Percentiles rank a stretch among this genome's conserved stretches.
Evolutionary conservation across 2,113 vertebrate species (phyloP).

Genomic region (Camelus dromedarius): DNA sequence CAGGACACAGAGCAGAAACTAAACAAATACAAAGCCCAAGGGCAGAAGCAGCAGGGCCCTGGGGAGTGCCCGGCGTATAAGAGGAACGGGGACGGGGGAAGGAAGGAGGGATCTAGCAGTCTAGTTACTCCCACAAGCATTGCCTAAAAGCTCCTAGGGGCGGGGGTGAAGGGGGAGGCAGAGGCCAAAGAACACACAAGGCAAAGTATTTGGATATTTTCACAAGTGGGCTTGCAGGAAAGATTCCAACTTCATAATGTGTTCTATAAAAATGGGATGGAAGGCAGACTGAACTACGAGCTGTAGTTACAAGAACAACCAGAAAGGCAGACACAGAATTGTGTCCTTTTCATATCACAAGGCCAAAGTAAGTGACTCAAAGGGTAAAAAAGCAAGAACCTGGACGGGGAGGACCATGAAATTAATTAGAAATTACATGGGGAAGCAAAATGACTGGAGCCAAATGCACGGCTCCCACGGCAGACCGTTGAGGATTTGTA

Average conservation of each 20-base stretch:
- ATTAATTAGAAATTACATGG: not conserved
- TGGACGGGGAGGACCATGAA: not conserved
- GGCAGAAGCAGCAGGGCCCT: not conserved
- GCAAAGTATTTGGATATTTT: conserved; percentile 22
- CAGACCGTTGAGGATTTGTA: not conserved
- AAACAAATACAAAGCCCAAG: not conserved
- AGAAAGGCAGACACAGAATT: not conserved
- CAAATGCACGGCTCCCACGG: not conserved
- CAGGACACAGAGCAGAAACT: not conserved
- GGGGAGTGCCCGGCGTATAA: not conserved
- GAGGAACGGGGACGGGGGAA: not conserved
- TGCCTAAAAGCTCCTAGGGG: too few relatives aligned
- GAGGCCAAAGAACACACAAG: not conserved
- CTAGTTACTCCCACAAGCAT: not conserved
- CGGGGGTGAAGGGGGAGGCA: too few relatives aligned
- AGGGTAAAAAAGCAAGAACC: not conserved
- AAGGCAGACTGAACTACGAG: not conserved
- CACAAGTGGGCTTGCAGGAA: not conserved
- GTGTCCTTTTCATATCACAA: not conserved
- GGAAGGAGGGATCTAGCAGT: not conserved
- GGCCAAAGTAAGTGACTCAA: not conserved
- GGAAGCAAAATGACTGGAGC: not conserved
- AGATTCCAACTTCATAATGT: not conserved
- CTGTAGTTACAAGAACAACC: not conserved
- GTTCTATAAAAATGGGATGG: not conserved